Conservation (phyloP, 2,888 invertebrate genomes). For the Melipona bicolor region DNA sequence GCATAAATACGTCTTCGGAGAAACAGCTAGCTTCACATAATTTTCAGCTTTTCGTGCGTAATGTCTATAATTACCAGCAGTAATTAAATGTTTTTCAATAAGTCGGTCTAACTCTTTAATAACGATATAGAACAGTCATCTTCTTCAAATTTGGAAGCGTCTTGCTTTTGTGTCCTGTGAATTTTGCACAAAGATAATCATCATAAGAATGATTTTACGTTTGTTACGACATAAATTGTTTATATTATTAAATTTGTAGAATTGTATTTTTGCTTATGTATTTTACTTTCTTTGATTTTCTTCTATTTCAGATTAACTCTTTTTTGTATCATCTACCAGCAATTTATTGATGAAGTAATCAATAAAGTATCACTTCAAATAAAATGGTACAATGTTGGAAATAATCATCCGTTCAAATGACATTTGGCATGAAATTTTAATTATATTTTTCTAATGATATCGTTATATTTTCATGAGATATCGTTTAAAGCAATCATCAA, state of each 20-base stretch:
- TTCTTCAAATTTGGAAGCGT: not conserved
- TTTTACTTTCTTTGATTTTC: not conserved
- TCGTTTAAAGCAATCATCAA: no score
- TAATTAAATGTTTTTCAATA: not conserved
- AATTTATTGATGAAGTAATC: no score
- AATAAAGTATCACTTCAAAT: no score
- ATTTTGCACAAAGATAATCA: not conserved
- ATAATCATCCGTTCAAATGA: no score
- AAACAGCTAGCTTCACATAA: not conserved
- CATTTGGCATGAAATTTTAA: no score
- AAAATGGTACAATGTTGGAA: no score
- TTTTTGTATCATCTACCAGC: no score
- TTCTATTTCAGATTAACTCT: not conserved
- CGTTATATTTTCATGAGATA: no score
- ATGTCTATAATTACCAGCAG: not conserved
- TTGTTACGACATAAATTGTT: not conserved
- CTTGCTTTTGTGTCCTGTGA: not conserved
- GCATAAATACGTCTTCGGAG: not conserved
- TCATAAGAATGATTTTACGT: not conserved
- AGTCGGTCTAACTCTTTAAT: not conserved
- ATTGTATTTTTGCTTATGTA: not conserved
- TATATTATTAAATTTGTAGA: not conserved
- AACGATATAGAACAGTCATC: not conserved
- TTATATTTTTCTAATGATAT: no score
- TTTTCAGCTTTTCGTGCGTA: not conserved